Conservation (phyloP, 2,113 vertebrate species). For the Caranx melampygus region DNA sequence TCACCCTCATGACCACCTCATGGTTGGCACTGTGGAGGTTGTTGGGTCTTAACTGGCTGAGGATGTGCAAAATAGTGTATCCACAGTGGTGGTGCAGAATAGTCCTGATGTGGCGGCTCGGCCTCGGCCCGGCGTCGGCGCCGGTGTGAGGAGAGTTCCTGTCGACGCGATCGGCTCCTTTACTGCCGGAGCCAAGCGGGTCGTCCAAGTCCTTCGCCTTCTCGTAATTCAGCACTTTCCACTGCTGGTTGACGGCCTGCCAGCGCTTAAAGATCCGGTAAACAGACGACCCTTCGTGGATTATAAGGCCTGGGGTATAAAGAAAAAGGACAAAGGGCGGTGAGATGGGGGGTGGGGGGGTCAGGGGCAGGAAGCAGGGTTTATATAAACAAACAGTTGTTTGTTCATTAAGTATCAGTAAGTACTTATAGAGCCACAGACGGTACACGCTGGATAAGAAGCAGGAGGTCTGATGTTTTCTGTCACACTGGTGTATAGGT, state of each 20-base stretch:
- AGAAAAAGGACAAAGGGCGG: conserved; percentile 44
- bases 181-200: conserved; percentile 79
- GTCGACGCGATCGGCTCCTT: conserved; percentile 80
- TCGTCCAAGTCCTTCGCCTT: conserved; percentile 90
- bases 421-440: conserved; percentile 13
- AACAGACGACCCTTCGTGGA: conserved; percentile 91
- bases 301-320: conserved; percentile 84
- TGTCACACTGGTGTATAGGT: neutral
- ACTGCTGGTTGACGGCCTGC: conserved; percentile 92
- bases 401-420: conserved; percentile 43
- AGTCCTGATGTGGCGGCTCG: conserved; percentile 87
- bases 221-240: conserved; percentile 93
- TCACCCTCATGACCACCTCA: conserved; percentile 91
- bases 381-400: conserved; percentile 42
- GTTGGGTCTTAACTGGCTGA: conserved; percentile 88
- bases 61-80: conserved; percentile 89
- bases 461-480: neutral
- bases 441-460: neutral
- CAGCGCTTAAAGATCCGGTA: conserved; percentile 93
- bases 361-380: conserved; percentile 29
- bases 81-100: conserved; percentile 90
- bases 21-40: conserved; percentile 84
- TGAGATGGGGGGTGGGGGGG: neutral
- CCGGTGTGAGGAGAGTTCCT: conserved; percentile 77
- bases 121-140: conserved; percentile 69